Evolutionary conservation across 1,140 invertebrate species (phyloP), one percentile per base, ranked within the genome.

Genomic region (Drosophila albomicans): DNA sequence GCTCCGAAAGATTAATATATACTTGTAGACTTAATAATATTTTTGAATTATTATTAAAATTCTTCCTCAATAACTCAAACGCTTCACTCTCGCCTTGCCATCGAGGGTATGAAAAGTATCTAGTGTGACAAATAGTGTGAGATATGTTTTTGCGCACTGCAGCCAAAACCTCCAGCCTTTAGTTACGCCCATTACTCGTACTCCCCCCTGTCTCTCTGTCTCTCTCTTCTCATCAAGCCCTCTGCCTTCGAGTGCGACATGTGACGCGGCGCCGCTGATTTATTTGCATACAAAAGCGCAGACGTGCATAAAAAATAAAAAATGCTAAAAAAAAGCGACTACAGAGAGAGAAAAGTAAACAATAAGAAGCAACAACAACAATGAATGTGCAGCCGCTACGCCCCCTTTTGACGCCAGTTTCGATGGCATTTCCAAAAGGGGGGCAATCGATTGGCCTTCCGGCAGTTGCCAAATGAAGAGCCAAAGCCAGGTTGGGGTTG

Each of bases 231-330:
- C n/a, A 46, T 11, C 13, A 13, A 46, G 5, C 7, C 13, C 51
- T 15, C 58, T 38, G 25, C n/a, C 20, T 25, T 73, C 41, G 64
- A 81, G 67, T 79, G 78, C 71, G 82, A 91, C 81, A 84, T 88
- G 78, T 91, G 88, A 81, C 79, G 80, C 75, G 78, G 78, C 78
- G 71, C 75, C 81, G 35, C 82, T 91, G 90, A 91, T 91, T 91
- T 91, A 91, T 91, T 91, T 91, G 90, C 85, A 84, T 88, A 81
- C 80, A 85, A 91, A 81, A 88, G 86, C 76, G 86, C 90, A 81
- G 84, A 70, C 67, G 56, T 71, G 66, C 57, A 73, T 64, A 78
- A 73, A 66, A 77, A 77, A 68, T 61, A 61, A 13, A 13, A 54
- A 56, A 65, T 38, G 28, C 41, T 57, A 46, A 52, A 48, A 43